Conservation (phyloP, 2,888 invertebrate genomes). For the Timandra comae region DNA sequence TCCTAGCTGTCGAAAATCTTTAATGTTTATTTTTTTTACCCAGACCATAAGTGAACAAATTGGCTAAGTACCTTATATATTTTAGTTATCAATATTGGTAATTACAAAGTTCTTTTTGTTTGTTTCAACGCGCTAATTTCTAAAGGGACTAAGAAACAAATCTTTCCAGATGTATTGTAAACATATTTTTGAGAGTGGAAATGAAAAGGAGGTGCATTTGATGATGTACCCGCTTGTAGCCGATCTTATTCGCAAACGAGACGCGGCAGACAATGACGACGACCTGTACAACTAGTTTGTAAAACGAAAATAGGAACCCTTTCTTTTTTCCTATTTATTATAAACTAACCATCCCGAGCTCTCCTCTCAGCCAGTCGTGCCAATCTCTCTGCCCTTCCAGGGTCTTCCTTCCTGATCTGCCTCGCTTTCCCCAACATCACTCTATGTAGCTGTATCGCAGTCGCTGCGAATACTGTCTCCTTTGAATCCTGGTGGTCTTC, state of each 20-base stretch:
- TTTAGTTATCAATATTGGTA: too few species aligned
- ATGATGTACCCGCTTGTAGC: neutral
- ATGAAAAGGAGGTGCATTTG: conserved; percentile 13
- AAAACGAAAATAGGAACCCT: neutral
- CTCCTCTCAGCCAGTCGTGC: conserved; percentile 69
- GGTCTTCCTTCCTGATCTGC: conserved; percentile 42
- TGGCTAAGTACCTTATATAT: too few species aligned
- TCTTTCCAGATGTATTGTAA: conserved; percentile 4
- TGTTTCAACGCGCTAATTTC: too few species aligned
- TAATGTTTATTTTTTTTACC: too few species aligned
- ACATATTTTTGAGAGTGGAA: conserved; percentile 9
- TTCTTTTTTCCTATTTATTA: neutral
- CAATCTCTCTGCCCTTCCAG: conserved; percentile 58
- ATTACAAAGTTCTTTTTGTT: too few species aligned
- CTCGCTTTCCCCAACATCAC: conserved; percentile 57
- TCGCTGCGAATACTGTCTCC: conserved; percentile 59
- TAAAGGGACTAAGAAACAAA: too few species aligned
- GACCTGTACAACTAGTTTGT: too few species aligned
- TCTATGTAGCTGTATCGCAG: conserved; percentile 59
- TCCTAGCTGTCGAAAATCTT: too few species aligned
- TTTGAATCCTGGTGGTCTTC: conserved; percentile 7
- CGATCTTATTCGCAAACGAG: neutral
- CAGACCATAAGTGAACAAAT: too few species aligned
- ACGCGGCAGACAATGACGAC: conserved; percentile 5
- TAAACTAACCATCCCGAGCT: conserved; percentile 62